Evolutionary conservation across 2,888 invertebrate genomes (phyloP).

Genomic region (Hypomecis atomaria): DNA sequence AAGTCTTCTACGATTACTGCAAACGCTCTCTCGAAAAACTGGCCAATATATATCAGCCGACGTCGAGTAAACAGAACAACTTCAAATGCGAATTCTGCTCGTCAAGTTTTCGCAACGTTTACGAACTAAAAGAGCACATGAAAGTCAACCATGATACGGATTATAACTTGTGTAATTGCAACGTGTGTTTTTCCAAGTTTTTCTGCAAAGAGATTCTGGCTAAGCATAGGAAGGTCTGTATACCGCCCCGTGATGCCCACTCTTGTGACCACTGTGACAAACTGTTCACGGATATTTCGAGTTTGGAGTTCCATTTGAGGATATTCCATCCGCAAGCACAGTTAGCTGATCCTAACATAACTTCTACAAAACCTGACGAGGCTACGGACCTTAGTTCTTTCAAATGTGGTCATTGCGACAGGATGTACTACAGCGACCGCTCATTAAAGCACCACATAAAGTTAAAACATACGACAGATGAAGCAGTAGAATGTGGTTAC

Average conservation of each 20-base stretch:
- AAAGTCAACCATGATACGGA: slow-evolving; percentile 60
- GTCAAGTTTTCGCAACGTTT: slow-evolving; percentile 54
- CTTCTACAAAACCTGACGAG: slow-evolving; percentile 55
- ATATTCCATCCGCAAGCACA: slow-evolving; percentile 74
- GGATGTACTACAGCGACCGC: slow-evolving; percentile 68
- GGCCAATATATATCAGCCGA: slow-evolving; percentile 30
- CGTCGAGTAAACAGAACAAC: slow-evolving; percentile 26
- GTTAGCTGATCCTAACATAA: slow-evolving; percentile 62
- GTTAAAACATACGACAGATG: slow-evolving; percentile 66
- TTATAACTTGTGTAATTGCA: slow-evolving; percentile 63
- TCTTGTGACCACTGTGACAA: slow-evolving; percentile 69
- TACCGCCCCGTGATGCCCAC: slow-evolving; percentile 64
- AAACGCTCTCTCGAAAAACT: slow-evolving; percentile 57
- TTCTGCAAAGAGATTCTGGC: slow-evolving; percentile 61
- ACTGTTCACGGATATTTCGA: slow-evolving; percentile 68
- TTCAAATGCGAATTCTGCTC: slow-evolving; percentile 68
- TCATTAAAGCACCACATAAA: slow-evolving; percentile 73
- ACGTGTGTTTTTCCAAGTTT: slow-evolving; percentile 72
- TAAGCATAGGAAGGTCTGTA: slow-evolving; percentile 63
- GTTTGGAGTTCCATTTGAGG: slow-evolving; percentile 67
- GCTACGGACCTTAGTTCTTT: slow-evolving; percentile 49
- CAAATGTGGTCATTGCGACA: slow-evolving; percentile 63
- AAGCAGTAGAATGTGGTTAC: slow-evolving; percentile 60
- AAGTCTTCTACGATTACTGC: slow-evolving; percentile 69
- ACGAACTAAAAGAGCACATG: slow-evolving; percentile 70